Percentiles rank a stretch among this genome's conserved stretches.
Conservation (phyloP, 2,113 vertebrate species). For the Sula dactylatra region DNA sequence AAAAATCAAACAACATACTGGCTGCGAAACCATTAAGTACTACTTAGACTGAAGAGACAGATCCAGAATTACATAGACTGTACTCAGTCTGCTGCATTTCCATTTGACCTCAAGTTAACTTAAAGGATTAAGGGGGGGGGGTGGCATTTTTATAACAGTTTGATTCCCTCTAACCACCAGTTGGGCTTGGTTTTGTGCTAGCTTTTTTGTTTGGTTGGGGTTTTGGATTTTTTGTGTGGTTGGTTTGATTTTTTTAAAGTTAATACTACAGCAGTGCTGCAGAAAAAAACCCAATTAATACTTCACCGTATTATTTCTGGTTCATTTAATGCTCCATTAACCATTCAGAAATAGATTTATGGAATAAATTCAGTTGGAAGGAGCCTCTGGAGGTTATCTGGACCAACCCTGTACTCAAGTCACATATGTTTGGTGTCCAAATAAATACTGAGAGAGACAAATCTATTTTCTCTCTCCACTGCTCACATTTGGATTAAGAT, state of each 20-base stretch:
- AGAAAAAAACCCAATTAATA: neutral
- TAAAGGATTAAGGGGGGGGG: too few species aligned
- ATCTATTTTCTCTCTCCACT: neutral
- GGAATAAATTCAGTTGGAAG: neutral
- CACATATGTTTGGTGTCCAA: neutral
- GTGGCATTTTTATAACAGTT: too few species aligned
- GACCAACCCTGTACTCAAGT: neutral
- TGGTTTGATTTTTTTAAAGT: neutral
- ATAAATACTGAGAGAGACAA: neutral
- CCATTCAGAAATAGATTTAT: neutral
- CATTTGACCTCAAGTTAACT: neutral
- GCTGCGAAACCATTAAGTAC: neutral
- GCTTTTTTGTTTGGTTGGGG: neutral
- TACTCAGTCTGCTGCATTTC: neutral
- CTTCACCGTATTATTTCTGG: neutral
- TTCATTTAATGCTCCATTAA: neutral
- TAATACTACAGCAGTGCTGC: neutral
- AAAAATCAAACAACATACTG: neutral
- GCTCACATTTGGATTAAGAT: neutral
- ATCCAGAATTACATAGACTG: neutral
- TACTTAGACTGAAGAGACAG: neutral
- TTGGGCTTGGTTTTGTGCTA: neutral
- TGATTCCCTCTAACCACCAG: neutral
- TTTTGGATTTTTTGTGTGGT: neutral
- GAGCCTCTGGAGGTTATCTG: neutral